phyloP scores from a whole-genome alignment of 2,113 vertebrate species.

The Gadus macrocephalus region DNA sequence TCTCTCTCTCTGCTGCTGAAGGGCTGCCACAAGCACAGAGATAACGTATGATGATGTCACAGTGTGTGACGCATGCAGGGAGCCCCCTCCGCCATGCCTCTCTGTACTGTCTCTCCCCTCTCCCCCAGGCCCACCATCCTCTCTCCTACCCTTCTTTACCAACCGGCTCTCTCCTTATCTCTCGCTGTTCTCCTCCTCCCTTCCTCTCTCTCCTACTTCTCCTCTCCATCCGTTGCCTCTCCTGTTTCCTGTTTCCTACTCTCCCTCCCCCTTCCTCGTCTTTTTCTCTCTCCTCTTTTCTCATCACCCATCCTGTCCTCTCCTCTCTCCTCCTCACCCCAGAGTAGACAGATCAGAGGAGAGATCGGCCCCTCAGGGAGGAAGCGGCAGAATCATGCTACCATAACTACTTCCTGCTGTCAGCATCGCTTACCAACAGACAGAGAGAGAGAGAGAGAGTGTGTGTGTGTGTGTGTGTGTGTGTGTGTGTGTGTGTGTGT shows the following conservation, averaged over 20 bases:
- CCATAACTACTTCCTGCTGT: constrained; percentile 63
- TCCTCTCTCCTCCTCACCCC: too few relatives aligned
- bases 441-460: not conserved
- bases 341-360: constrained; percentile 26
- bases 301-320: too few relatives aligned
- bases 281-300: too few relatives aligned
- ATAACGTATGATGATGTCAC: constrained; percentile 39
- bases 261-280: too few relatives aligned
- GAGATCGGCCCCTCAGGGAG: constrained; percentile 48
- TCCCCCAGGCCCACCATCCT: constrained; percentile 12
- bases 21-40: constrained; percentile 19
- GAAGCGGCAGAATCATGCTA: constrained; percentile 57
- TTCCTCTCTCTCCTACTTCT: too few relatives aligned
- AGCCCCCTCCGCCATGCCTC: not conserved
- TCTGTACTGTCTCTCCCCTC: not conserved
- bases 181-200: too few relatives aligned
- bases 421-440: constrained; percentile 53
- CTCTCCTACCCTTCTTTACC: too few relatives aligned
- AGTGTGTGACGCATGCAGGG: constrained; percentile 23
- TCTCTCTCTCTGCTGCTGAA: constrained; percentile 13
- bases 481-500: too few relatives aligned
- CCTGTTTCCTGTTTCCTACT: too few relatives aligned
- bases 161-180: not conserved
- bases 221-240: not conserved
- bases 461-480: too few relatives aligned